Base-by-base conservation (phyloP, 1,140 invertebrate genomes). In the Polyergus mexicanus region DNA sequence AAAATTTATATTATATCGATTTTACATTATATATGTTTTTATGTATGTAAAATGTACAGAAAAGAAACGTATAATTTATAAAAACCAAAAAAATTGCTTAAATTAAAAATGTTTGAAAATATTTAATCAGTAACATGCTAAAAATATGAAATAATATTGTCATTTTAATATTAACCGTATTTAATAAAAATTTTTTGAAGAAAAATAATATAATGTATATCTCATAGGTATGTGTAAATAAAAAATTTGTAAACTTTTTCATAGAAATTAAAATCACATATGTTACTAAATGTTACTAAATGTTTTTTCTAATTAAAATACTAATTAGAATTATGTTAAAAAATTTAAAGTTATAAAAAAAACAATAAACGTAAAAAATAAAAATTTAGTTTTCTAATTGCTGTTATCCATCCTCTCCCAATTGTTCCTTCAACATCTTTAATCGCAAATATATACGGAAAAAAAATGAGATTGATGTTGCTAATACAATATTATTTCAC, bases 401-500 rank as follows among this genome's bases (percentile, higher is more conserved):
- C 32, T 56, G 8, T 68, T 56, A 69, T 69, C 10, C 11, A n/a
- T 69, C 6, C 16, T 41, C 11, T 13, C 16, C 16, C 41, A 69
- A 56, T 41, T 56, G 35, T 3, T 41, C 11, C 38, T 81, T 81
- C 38, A 71, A 11, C 28, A 0, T 81, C 10, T 81, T 38, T 72
- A 72, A 58, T 72, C 28, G 25, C 25, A 72, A 72, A 35, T 44
- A 35, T 22, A 25, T 8, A 60, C 25, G n/a, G 19, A 10, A 72
- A 81, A 11, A 76, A 63, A 81, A 69, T 58, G 51, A 58, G n/a
- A 35, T 22, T 41, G 3, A 80, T 51, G 16, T 80, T 58, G 51
- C 63, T 72, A 83, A 72, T 72, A 83, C 60, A 83, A 72, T 72
- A 83, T 83, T 72, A 72, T 25, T 72, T 80, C 10, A 35, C 51